Conservation (phyloP, 2,888 invertebrate species). For the Byasa hedistus region DNA sequence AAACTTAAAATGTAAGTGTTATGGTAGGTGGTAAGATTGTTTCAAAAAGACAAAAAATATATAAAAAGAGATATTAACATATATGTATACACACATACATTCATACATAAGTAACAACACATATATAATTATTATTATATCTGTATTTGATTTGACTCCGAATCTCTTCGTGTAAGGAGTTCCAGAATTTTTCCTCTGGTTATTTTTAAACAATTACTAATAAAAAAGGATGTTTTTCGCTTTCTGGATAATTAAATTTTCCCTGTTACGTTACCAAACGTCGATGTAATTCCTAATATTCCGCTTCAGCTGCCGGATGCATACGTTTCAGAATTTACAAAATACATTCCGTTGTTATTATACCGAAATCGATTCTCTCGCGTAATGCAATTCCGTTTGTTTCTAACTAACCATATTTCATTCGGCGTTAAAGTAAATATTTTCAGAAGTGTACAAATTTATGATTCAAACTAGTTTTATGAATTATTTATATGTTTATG, state of each 20-base stretch:
- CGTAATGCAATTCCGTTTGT: slow-evolving; percentile 6
- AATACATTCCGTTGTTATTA: slow-evolving; percentile 26
- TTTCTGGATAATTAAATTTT: no score
- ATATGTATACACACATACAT: no score
- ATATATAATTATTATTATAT: no score
- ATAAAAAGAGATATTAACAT: no score
- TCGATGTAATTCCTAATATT: not conserved
- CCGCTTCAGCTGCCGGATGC: not conserved
- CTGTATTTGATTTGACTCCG: no score
- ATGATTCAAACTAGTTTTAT: slow-evolving; percentile 11
- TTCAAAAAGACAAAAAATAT: no score
- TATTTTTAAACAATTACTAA: no score
- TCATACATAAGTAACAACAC: no score
- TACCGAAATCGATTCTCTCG: slow-evolving; percentile 16
- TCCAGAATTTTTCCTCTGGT: no score
- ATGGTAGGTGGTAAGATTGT: no score
- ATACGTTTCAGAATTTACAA: slow-evolving; percentile 4
- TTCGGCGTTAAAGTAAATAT: slow-evolving; percentile 20
- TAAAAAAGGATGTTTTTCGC: not conserved
- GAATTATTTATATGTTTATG: not conserved
- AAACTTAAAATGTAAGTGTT: no score
- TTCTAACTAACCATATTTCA: slow-evolving; percentile 21
- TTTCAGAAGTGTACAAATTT: not conserved
- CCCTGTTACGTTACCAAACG: not conserved
- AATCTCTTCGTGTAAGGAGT: no score